phyloP scores from a whole-genome alignment of 1,140 invertebrate species.

The Elymnias hypermnestra region DNA sequence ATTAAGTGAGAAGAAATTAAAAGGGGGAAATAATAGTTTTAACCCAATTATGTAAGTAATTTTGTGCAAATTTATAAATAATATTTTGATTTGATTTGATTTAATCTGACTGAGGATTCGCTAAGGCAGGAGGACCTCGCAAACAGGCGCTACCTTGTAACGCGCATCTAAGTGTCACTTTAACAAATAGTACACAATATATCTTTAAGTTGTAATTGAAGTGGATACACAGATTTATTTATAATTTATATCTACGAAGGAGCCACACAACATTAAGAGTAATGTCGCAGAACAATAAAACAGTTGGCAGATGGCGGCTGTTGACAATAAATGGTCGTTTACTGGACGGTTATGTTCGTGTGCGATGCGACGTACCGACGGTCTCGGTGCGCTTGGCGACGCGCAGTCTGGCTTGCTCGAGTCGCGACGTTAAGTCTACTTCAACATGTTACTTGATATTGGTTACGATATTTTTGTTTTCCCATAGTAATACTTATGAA shows the following conservation, averaged over 20 bases:
- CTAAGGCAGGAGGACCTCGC: too few relatives aligned
- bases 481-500: background rate
- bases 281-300: constrained; percentile 4
- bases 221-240: too few relatives aligned
- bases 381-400: constrained; percentile 16
- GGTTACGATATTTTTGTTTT: background rate
- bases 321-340: constrained; percentile 18
- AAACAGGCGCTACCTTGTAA: too few relatives aligned
- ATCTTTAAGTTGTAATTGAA: too few relatives aligned
- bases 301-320: constrained; percentile 6
- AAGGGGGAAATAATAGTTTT: too few relatives aligned
- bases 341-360: constrained; percentile 9
- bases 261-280: background rate
- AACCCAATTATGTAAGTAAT: too few relatives aligned
- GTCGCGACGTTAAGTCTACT: constrained; percentile 19
- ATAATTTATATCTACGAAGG: background rate
- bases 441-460: constrained; percentile 6
- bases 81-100: too few relatives aligned
- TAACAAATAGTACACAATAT: too few relatives aligned
- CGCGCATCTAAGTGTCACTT: too few relatives aligned
- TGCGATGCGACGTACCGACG: background rate
- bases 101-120: too few relatives aligned
- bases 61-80: too few relatives aligned
- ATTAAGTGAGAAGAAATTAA: too few relatives aligned
- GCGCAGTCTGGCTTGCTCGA: constrained; percentile 27